These are phyloP conservation scores for Latrodectus geometricus DNA, from an alignment of 1,140 invertebrate genomes.

Conservation along the genomic window DNA sequence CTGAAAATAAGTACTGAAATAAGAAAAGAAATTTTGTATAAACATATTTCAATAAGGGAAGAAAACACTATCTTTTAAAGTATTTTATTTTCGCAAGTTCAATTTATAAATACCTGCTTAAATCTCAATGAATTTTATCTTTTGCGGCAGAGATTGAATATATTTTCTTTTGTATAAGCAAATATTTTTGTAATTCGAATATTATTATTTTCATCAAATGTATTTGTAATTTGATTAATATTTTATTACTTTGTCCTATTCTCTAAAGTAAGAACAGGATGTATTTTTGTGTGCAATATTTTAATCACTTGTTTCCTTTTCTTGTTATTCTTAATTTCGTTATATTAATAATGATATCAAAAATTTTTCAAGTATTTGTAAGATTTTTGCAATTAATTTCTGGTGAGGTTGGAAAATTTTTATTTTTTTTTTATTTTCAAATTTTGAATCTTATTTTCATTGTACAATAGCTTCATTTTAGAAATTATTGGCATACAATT, in stretches of 20 bases:
- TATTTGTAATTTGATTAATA: background rate
- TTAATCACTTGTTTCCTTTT: constrained; percentile 10
- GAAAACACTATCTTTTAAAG: too few species aligned
- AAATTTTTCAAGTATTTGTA: constrained; percentile 36
- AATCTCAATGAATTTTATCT: background rate
- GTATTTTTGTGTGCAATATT: background rate
- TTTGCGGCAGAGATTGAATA: background rate
- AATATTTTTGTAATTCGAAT: too few species aligned
- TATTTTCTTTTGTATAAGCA: background rate
- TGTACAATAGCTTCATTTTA: too few species aligned
- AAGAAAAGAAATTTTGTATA: too few species aligned
- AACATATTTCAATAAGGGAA: too few species aligned
- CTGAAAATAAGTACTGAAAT: too few species aligned
- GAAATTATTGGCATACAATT: too few species aligned
- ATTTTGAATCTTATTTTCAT: too few species aligned
- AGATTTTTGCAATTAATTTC: constrained; percentile 51
- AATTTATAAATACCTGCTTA: too few species aligned
- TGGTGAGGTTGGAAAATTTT: constrained; percentile 37
- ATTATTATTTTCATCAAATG: background rate
- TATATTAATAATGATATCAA: constrained; percentile 28
- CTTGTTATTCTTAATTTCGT: background rate
- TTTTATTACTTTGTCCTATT: constrained; percentile 29
- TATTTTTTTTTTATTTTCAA: too few species aligned
- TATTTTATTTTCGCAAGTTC: too few species aligned
- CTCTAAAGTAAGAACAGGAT: background rate